These are phyloP conservation scores for Trypoxylon attenuatum DNA, from an alignment of 2,888 invertebrate genomes.

Conservation along the genomic window DNA sequence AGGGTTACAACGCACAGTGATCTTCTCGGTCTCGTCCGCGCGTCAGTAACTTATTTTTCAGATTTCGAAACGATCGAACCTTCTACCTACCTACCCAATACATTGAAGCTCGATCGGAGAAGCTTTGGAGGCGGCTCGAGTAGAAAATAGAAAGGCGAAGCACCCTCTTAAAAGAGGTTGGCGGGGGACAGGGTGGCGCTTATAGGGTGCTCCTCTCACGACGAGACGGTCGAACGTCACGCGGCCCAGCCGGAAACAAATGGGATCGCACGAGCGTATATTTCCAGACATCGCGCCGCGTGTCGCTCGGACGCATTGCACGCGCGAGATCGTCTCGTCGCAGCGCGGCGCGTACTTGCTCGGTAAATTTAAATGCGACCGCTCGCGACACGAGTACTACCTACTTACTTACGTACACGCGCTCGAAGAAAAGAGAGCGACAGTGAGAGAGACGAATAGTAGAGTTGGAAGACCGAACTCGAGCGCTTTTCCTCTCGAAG, in stretches of 20 bases:
- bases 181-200: too few relatives aligned
- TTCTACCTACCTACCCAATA: too few relatives aligned
- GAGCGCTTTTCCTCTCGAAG: slow-evolving; percentile 3
- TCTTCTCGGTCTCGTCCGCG: background rate
- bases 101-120: slow-evolving; percentile 27
- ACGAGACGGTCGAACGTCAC: slow-evolving; percentile 38
- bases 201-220: slow-evolving; percentile 48
- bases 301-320: slow-evolving; percentile 1
- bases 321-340: slow-evolving; percentile 2
- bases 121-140: slow-evolving; percentile 13
- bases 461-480: too few relatives aligned
- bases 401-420: background rate
- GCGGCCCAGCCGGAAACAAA: slow-evolving; percentile 55
- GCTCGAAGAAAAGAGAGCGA: background rate
- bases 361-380: slow-evolving; percentile 63
- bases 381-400: slow-evolving; percentile 38
- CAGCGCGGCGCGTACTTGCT: slow-evolving; percentile 41
- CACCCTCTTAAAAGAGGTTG: background rate
- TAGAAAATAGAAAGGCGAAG: slow-evolving; percentile 48
- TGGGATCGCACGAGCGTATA: slow-evolving; percentile 47
- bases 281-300: slow-evolving; percentile 45
- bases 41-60: slow-evolving; percentile 17
- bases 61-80: slow-evolving; percentile 33
- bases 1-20: background rate
- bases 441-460: too few relatives aligned